Evolutionary conservation across 2,888 invertebrate species (phyloP), one percentile per base, ranked within the genome.

Genomic region (Phrixothrix hirtus): DNA sequence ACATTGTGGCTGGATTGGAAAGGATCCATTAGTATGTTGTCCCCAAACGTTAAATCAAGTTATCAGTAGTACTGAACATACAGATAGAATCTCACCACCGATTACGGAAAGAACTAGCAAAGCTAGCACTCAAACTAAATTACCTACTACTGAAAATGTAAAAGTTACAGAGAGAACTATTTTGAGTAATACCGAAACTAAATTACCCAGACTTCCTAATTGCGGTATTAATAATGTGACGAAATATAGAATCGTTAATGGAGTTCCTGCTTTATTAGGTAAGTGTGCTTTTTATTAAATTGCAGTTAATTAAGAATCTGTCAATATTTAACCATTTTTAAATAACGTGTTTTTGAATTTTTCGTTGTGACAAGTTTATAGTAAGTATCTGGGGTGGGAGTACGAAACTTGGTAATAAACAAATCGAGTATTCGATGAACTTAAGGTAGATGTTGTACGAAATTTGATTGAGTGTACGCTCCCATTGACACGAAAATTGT

Each of bases 241-340:
- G 0, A 79, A 81, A 62, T 77, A 78, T 21, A 80, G 85, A 60
- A 83, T 92, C 1, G 89, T 92, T 1, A 89, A 88, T 3, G 92
- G 92, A 0, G 72, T 79, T 0, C 79, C 83, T 5, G 86, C 89
- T 2, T 76, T 79, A 38, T 74, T 83, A 53, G 85, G 86, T 85
- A 71, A 75, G 72, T 52, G 17, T 11, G 16, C 11, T 11, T 2
- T 27, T n/a, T 12, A 0, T 9, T 17, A 43, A 12, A 10, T 2
- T 16, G n/a, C n/a, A n/a, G n/a, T n/a, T n/a, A n/a, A n/a, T n/a
- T n/a, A n/a, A n/a, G n/a, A n/a, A n/a, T n/a, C n/a, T n/a, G n/a
- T n/a, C n/a, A n/a, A n/a, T n/a, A n/a, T n/a, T n/a, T n/a, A n/a
- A n/a, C n/a, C n/a, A n/a, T n/a, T n/a, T n/a, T n/a, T n/a, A n/a